Percentiles rank a stretch among this genome's conserved stretches.
phyloP scores from a whole-genome alignment of 2,797 vertebrate genomes.

The Iguana delicatissima region DNA sequence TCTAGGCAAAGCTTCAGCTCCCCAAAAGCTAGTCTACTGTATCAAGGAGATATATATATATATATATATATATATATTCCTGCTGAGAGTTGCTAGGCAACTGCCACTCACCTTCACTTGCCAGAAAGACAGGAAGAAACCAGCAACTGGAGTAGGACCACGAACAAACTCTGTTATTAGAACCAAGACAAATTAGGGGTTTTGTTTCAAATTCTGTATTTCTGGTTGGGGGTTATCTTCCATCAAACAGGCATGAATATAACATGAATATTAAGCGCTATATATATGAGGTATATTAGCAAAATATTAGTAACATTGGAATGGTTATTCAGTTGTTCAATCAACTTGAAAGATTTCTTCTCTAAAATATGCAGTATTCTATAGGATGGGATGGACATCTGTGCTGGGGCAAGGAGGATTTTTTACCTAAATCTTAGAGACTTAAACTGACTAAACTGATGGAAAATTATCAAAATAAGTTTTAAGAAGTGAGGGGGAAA shows the following conservation, averaged over 20 bases:
- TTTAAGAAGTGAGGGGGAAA: too few relatives aligned
- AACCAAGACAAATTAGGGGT: background rate
- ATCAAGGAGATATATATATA: background rate
- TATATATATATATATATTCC: slow-evolving; percentile 6
- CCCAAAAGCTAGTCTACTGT: slow-evolving; percentile 42
- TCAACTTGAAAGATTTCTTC: background rate
- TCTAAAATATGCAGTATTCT: background rate
- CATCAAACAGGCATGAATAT: background rate
- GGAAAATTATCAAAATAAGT: too few relatives aligned
- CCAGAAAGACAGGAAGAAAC: background rate
- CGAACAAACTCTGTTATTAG: background rate
- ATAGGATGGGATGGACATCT: background rate
- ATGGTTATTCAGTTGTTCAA: background rate
- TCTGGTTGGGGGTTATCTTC: too few relatives aligned
- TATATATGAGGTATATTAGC: background rate
- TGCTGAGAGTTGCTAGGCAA: slow-evolving; percentile 66
- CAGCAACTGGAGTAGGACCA: too few relatives aligned
- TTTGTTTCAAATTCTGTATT: background rate
- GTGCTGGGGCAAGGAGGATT: background rate
- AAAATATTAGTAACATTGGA: background rate
- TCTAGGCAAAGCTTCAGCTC: slow-evolving; percentile 32
- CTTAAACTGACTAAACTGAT: too few relatives aligned
- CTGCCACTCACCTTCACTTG: slow-evolving; percentile 46
- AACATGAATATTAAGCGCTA: background rate
- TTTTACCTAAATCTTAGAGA: too few relatives aligned